Evolutionary conservation across 2,113 vertebrate species (phyloP).

Genomic region (Hypocryptadius cinnamomeus): DNA sequence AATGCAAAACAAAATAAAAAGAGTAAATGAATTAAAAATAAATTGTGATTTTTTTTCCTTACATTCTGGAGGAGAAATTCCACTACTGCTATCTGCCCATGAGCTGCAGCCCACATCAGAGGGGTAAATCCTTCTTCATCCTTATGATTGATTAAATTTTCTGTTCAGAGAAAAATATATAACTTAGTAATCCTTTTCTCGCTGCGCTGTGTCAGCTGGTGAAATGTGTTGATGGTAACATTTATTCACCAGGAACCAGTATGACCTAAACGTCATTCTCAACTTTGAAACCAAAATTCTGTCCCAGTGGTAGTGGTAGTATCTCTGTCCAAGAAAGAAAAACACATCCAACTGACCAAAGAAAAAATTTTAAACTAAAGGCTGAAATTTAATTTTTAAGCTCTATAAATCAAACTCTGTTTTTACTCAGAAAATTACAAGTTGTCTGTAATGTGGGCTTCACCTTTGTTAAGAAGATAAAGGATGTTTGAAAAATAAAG

Average conservation of each 20-base stretch:
- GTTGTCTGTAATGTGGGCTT: background rate
- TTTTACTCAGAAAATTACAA: background rate
- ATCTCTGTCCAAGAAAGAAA: background rate
- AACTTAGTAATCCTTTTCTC: slow-evolving; percentile 29
- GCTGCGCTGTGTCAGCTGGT: background rate
- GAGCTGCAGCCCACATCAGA: slow-evolving; percentile 98
- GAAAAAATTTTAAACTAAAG: no score
- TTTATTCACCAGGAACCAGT: background rate
- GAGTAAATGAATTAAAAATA: background rate
- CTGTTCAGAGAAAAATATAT: slow-evolving; percentile 71
- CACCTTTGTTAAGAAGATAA: background rate
- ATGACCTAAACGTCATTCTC: background rate
- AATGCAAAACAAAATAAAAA: background rate
- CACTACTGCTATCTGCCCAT: slow-evolving; percentile 96
- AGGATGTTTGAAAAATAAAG: background rate
- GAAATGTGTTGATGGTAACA: background rate
- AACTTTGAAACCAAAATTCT: background rate
- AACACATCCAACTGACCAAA: background rate
- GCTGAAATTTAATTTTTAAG: background rate
- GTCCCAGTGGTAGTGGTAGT: background rate
- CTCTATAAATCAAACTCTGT: background rate
- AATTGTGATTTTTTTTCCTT: slow-evolving; percentile 33
- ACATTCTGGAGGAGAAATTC: slow-evolving; percentile 98
- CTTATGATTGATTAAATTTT: slow-evolving; percentile 92
- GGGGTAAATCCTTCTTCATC: slow-evolving; percentile 99